Evolutionary conservation across 2,797 vertebrate genomes (phyloP).

Genomic region (Vespertilio murinus): DNA sequence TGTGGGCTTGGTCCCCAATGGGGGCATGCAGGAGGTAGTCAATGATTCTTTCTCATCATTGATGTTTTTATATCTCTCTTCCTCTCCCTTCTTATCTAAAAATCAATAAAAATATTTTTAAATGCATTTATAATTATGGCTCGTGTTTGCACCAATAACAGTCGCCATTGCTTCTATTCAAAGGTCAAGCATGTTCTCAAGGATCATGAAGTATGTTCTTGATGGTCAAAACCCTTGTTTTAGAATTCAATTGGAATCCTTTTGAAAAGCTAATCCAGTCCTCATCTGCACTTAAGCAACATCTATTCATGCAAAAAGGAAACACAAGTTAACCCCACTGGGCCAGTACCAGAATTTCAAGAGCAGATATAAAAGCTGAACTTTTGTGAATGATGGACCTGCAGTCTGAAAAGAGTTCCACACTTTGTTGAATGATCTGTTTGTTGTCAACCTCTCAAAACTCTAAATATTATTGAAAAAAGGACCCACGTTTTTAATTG

Average conservation of each 20-base stretch:
- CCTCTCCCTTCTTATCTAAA: too few relatives aligned
- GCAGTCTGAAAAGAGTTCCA: rapidly evolving
- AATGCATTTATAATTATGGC: background rate
- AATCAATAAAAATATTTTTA: too few relatives aligned
- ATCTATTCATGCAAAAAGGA: background rate
- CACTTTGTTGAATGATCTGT: background rate
- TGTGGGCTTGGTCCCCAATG: too few relatives aligned
- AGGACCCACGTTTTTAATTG: background rate
- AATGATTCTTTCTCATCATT: too few relatives aligned
- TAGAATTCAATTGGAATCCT: background rate
- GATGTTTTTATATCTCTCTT: too few relatives aligned
- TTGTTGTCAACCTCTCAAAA: background rate
- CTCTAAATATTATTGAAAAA: background rate
- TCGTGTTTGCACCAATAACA: background rate
- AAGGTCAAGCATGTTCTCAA: background rate
- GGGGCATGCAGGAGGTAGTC: too few relatives aligned
- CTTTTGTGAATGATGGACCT: background rate
- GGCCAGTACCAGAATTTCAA: background rate
- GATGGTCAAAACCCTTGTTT: background rate
- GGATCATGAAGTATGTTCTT: background rate
- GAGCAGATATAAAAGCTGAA: background rate
- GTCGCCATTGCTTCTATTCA: background rate
- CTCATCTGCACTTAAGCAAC: background rate
- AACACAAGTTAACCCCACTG: background rate
- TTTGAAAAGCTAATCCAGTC: background rate